phyloP scores from a whole-genome alignment of 1,140 invertebrate species.

The Drosophila cardini region DNA sequence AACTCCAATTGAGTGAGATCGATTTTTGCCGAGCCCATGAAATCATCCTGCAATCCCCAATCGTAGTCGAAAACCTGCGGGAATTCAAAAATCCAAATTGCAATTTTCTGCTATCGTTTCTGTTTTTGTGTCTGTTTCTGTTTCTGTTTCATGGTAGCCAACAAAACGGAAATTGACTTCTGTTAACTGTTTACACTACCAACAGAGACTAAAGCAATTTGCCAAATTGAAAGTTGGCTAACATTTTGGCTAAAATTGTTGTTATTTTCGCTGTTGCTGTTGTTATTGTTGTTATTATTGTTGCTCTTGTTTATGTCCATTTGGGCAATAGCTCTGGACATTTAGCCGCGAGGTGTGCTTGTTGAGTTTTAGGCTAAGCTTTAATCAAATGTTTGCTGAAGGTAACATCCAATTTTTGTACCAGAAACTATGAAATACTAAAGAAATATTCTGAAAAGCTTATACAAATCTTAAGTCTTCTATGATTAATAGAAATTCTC shows the following conservation, averaged over 20 bases:
- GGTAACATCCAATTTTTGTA: not conserved
- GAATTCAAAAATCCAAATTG: conserved; percentile 31
- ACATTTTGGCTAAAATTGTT: conserved; percentile 20
- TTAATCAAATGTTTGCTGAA: not conserved
- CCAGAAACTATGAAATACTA: too few species aligned
- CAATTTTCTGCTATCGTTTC: conserved; percentile 7
- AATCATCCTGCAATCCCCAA: conserved; percentile 98
- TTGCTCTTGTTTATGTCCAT: not conserved
- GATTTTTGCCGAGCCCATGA: conserved; percentile 96
- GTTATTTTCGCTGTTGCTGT: conserved; percentile 1
- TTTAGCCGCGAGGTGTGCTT: not conserved
- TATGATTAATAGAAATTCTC: too few species aligned
- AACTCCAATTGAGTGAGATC: conserved; percentile 94
- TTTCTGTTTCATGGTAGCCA: not conserved
- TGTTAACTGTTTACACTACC: conserved; percentile 20
- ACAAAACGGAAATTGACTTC: conserved; percentile 47
- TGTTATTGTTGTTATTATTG: not conserved
- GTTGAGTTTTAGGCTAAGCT: not conserved
- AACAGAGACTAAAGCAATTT: conserved; percentile 28
- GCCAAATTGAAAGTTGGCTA: conserved; percentile 41
- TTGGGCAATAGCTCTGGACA: conserved; percentile 4
- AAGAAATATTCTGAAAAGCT: too few species aligned
- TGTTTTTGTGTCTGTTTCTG: too few species aligned
- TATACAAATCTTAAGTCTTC: too few species aligned
- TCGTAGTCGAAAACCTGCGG: conserved; percentile 98